Evolutionary conservation across 23 tunicate species (phyloP), one percentile per base, ranked within the genome.

Genomic region (Halocynthia aurantium): DNA sequence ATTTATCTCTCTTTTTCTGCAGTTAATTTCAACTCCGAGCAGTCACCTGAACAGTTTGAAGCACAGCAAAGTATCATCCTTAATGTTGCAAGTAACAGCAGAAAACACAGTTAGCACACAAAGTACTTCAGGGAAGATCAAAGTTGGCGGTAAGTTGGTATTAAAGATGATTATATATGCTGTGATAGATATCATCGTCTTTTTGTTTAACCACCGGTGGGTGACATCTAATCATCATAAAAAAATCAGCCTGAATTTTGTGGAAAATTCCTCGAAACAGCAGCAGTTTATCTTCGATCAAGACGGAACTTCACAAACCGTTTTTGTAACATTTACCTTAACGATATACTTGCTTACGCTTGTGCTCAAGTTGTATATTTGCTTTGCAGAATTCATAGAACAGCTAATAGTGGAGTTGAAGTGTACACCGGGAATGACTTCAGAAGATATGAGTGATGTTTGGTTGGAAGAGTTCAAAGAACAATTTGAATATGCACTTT

Each of bases 41-140:
- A 22, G n/a, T 52, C 74, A 72, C 69, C 69, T 54, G 54, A 69
- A 50, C 58, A 52, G 62, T 12, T 17, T 75, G 19, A 57, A 55
- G 55, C 76, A 75, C 10, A n/a, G 7, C 7, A 49, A 64, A 57
- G 72, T 54, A 31, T 31, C 44, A 31, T 31, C 44, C 44, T 31
- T 31, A 31, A 31, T 31, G 44, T 31, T 31, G 44, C 44, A 49
- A 12, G 84, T 85, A 5, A 74, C 76, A 7, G 84, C 81, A 31
- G 69, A 75, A 13, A 85, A 85, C 75, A 55, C 31, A 55, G 84
- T 85, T 52, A 85, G 90, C 76, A 20, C 49, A 40, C 49, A 52
- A 13, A 44, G 70, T 0, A 69, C 73, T 18, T 22, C 72, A 7
- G 80, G 81, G 50, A 80, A 53, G 8, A 50, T 85, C 17, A 50